Base-by-base conservation (phyloP, 1,140 invertebrate genomes). In the Drosophila micromelanica region DNA sequence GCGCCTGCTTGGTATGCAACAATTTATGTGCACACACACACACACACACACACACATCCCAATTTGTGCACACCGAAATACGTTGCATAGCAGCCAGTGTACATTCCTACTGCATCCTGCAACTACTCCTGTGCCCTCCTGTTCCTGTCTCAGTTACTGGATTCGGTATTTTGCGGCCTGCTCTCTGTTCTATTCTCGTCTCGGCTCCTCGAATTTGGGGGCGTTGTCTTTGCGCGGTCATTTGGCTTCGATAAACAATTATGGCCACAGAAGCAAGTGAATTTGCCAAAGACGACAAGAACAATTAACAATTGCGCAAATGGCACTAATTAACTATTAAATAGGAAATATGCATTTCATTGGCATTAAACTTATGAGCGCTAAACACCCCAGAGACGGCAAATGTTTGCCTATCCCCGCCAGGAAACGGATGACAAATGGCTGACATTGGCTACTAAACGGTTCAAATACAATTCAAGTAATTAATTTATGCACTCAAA, bases 301-400 rank as follows among this genome's bases (percentile, higher is more conserved):
- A 77, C 82, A 89, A 89, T 87, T 89, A 87, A 73, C 64, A 64
- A 84, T 64, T 71, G 72, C 59, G 13, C 77, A 86, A 86, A 80
- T 85, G 69, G 59, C 84, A 73, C 79, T 84, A 87, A 84, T 87
- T 87, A 84, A 89, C 79, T 80, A 80, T 84, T 74, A 79, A 72
- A 71, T 49, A 54, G 55, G 35, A 73, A 68, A 68, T 67, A 68
- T 45, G 48, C 40, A 46, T 42, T 46, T 48, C 48, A 67, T 71
- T 30, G 17, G 37, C 65, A 20, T 63, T 45, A 32, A 61, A 61
- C 48, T 61, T 38, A 45, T 59, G 55, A 7, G 9, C 40, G 38
- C 13, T 40, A n/a, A 13, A 6, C n/a, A 2, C 7, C 32, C 8
- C 32, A 35, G 32, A 15, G 59, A 69, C 32, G 9, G 32, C 27